Conservation (phyloP, 2,797 vertebrate genomes). For the Gallirallus australis region DNA sequence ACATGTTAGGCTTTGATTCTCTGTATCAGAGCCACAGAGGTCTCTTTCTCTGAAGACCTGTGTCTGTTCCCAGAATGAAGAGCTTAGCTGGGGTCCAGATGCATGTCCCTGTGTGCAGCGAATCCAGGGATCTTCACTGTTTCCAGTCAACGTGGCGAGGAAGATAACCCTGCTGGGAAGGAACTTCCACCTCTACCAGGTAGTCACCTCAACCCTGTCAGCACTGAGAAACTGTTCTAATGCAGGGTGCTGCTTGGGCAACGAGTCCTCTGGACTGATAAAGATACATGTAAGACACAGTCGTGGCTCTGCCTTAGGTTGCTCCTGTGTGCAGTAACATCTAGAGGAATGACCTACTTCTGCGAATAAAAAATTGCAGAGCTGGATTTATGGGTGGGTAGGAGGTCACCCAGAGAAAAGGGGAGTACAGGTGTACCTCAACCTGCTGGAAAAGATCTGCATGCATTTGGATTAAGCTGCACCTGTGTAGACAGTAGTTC, state of each 20-base stretch:
- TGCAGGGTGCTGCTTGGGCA: background rate
- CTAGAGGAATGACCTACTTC: background rate
- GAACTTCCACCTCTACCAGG: conserved; percentile 94
- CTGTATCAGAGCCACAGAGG: background rate
- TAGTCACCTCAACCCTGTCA: conserved; percentile 41
- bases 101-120: conserved; percentile 93
- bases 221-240: background rate
- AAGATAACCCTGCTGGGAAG: conserved; percentile 89
- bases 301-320: background rate
- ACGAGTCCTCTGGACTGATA: background rate
- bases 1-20: background rate
- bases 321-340: background rate
- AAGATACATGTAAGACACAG: background rate
- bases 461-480: background rate
- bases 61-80: conserved; percentile 80
- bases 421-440: background rate
- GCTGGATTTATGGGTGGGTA: background rate
- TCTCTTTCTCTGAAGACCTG: background rate
- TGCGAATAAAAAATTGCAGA: background rate
- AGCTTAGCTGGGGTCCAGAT: conserved; percentile 83
- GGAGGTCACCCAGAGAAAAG: background rate
- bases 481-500: background rate
- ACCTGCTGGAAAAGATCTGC: background rate
- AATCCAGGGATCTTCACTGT: conserved; percentile 87
- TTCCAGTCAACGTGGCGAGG: conserved; percentile 87